A percentile compares a stretch with the other conserved stretches of the same genome.
phyloP scores from a whole-genome alignment of 2,113 vertebrate genomes.

The Cyprinus carpio region DNA sequence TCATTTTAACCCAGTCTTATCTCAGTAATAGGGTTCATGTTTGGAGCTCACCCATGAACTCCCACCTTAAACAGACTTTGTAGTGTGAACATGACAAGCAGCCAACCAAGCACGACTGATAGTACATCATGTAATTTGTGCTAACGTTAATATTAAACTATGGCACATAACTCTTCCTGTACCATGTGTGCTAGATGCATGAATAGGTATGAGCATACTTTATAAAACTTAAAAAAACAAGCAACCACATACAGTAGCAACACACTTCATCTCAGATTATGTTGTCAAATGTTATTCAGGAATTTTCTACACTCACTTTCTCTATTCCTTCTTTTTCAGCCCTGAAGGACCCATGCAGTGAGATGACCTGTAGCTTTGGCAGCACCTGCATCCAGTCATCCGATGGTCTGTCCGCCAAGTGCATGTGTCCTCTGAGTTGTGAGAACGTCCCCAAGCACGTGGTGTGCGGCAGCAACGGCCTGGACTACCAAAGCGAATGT shows the following conservation, averaged over 20 bases:
- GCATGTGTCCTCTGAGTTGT: conserved; percentile 86
- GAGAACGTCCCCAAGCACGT: conserved; percentile 62
- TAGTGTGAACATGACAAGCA: conserved; percentile 22
- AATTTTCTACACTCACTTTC: background rate
- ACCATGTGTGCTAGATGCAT: background rate
- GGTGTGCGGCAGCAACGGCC: conserved; percentile 91
- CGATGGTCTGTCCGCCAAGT: conserved; percentile 83
- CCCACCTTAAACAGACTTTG: conserved; percentile 13
- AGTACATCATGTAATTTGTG: background rate
- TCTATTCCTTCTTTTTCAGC: conserved; percentile 67
- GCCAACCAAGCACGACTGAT: background rate
- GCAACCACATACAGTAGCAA: background rate
- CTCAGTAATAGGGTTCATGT: conserved; percentile 24
- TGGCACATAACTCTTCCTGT: background rate
- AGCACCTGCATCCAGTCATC: conserved; percentile 88
- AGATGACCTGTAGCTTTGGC: conserved; percentile 90
- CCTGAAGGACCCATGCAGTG: conserved; percentile 86
- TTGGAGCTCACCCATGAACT: conserved; percentile 17
- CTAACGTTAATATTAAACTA: background rate
- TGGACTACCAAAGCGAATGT: conserved; percentile 87
- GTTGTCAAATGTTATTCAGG: background rate
- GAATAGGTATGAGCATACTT: background rate
- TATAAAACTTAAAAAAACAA: background rate
- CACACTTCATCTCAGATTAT: background rate
- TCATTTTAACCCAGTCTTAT: conserved; percentile 23